Conservation (phyloP, 1,140 invertebrate genomes). For the Drosophila novamexicana region DNA sequence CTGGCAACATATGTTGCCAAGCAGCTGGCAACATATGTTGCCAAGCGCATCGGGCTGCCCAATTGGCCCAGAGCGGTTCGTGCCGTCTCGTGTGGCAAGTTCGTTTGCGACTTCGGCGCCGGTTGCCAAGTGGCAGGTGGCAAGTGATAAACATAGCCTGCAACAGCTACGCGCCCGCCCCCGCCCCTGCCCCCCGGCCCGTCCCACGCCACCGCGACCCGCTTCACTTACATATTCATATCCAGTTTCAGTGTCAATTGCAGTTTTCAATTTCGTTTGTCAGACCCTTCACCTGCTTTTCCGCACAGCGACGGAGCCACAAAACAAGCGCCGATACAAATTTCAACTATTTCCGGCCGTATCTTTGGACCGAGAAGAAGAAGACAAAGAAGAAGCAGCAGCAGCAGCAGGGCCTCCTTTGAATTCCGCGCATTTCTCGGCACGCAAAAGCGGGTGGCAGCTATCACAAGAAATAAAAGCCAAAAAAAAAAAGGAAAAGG, state of each 20-base stretch:
- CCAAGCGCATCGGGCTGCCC: slow-evolving; percentile 5
- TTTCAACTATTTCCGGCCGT: slow-evolving; percentile 67
- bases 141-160: background rate
- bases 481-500: slow-evolving; percentile 17
- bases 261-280: slow-evolving; percentile 27
- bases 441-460: slow-evolving; percentile 25
- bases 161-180: background rate
- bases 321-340: slow-evolving; percentile 31
- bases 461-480: slow-evolving; percentile 15
- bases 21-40: slow-evolving; percentile 23
- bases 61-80: slow-evolving; percentile 33
- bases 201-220: background rate
- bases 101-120: slow-evolving; percentile 5
- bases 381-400: slow-evolving; percentile 17
- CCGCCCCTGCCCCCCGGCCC: background rate
- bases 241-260: slow-evolving; percentile 40
- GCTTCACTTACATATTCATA: slow-evolving; percentile 17
- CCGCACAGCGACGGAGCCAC: background rate
- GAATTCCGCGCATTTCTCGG: slow-evolving; percentile 67
- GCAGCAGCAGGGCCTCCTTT: slow-evolving; percentile 53
- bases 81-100: background rate
- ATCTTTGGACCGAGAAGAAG: background rate
- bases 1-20: slow-evolving; percentile 25
- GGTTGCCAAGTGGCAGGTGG: background rate
- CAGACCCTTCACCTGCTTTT: background rate